phyloP scores from a whole-genome alignment of 2,888 invertebrate species.

The Drosophila setosimentum region DNA sequence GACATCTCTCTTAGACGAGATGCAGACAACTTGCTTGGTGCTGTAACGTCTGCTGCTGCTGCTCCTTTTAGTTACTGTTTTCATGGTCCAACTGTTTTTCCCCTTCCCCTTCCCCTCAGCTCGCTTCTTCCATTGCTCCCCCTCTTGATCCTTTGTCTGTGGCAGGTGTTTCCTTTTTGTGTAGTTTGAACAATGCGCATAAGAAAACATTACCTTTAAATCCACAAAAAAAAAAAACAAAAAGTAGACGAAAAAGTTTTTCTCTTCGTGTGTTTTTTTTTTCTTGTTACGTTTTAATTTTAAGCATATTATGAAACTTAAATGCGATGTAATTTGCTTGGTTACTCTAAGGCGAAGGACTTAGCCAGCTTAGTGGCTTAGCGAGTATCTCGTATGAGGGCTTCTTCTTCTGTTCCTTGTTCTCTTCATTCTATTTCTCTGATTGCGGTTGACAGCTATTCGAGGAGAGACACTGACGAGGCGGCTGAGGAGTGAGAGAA shows the following conservation, averaged over 20 bases:
- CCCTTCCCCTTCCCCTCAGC: not conserved
- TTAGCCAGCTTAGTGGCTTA: constrained; percentile 64
- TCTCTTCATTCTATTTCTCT: constrained; percentile 8
- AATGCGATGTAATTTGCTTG: constrained; percentile 74
- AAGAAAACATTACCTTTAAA: constrained; percentile 59
- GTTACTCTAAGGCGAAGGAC: constrained; percentile 46
- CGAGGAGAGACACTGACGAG: not conserved
- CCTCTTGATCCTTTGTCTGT: constrained; percentile 25
- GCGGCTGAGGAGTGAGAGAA: not conserved
- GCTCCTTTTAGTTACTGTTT: constrained; percentile 63
- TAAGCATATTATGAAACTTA: constrained; percentile 77
- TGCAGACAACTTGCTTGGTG: constrained; percentile 54
- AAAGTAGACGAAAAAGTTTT: constrained; percentile 30
- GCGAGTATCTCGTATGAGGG: constrained; percentile 41
- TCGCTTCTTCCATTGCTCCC: not conserved
- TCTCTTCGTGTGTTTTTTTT: constrained; percentile 12
- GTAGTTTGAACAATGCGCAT: constrained; percentile 48
- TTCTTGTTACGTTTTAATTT: constrained; percentile 49
- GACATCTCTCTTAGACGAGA: constrained; percentile 2
- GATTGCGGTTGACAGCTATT: constrained; percentile 64
- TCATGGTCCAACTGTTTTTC: constrained; percentile 63
- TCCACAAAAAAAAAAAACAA: constrained; percentile 18
- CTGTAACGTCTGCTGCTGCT: constrained; percentile 45
- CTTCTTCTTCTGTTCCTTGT: constrained; percentile 7
- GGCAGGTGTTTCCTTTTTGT: constrained; percentile 57